Evolutionary conservation across 2,797 vertebrate species (phyloP).

Genomic region (Chloroceryle amazona): DNA sequence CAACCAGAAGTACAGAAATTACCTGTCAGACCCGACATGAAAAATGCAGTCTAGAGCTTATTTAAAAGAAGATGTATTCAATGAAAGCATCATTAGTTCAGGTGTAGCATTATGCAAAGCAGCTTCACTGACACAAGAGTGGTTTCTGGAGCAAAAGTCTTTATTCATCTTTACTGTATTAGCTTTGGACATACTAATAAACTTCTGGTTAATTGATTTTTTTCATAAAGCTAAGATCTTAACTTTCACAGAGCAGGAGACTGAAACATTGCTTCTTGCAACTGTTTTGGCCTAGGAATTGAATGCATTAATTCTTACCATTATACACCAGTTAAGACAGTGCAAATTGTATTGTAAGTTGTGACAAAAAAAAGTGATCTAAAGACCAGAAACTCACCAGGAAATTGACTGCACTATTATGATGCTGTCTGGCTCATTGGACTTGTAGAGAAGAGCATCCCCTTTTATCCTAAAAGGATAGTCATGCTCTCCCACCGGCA

Average conservation of each 20-base stretch:
- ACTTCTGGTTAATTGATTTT: fast-evolving
- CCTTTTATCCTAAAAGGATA: background rate
- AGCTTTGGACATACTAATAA: background rate
- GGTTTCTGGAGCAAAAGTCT: background rate
- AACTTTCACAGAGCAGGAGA: background rate
- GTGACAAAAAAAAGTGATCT: background rate
- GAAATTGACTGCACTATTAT: background rate
- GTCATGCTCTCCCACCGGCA: background rate
- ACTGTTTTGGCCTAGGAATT: background rate
- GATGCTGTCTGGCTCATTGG: background rate
- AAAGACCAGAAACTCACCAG: background rate
- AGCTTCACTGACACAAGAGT: background rate
- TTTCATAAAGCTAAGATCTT: background rate
- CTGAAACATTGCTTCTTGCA: background rate
- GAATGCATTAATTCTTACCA: background rate
- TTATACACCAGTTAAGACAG: background rate
- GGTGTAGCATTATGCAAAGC: background rate
- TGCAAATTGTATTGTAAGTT: background rate
- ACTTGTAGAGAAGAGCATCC: background rate
- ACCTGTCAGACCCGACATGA: background rate
- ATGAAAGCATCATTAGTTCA: background rate
- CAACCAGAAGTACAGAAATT: background rate
- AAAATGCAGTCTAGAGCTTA: background rate
- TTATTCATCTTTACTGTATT: background rate
- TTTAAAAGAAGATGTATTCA: background rate